A percentile compares a stretch with the other conserved stretches of the same genome.
phyloP scores from a whole-genome alignment of 2,888 invertebrate genomes.

The Parelbella ahira region DNA sequence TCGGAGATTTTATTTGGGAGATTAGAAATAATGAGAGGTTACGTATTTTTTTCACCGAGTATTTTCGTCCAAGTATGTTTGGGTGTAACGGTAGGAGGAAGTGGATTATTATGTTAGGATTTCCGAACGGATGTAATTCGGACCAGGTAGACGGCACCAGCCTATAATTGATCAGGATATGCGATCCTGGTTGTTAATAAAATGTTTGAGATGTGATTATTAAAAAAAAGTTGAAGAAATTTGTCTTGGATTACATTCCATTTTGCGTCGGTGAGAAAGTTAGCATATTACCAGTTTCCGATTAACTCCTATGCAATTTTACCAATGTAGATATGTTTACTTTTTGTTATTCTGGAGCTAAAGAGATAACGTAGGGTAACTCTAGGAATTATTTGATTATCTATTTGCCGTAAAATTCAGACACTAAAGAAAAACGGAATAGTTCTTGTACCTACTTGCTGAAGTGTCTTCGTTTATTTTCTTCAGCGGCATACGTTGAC shows the following conservation, averaged over 20 bases:
- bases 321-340: too few relatives aligned
- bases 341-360: too few relatives aligned
- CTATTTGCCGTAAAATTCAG: too few relatives aligned
- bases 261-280: conserved; percentile 3
- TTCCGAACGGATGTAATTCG: conserved; percentile 63
- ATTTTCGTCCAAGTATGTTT: conserved; percentile 38
- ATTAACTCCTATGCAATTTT: too few relatives aligned
- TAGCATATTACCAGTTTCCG: too few relatives aligned
- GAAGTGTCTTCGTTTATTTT: too few relatives aligned
- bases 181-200: conserved; percentile 22
- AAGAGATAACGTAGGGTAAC: too few relatives aligned
- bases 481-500: neutral
- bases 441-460: too few relatives aligned
- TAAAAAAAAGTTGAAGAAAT: conserved; percentile 9
- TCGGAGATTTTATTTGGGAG: conserved; percentile 52
- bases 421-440: too few relatives aligned
- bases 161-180: conserved; percentile 24
- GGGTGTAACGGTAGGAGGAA: conserved; percentile 68
- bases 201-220: conserved; percentile 2
- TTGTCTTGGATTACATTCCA: conserved; percentile 14
- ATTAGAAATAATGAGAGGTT: conserved; percentile 62
- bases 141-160: conserved; percentile 51
- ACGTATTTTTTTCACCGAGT: conserved; percentile 47
- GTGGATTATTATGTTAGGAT: conserved; percentile 65
- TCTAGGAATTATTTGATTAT: too few relatives aligned